These are phyloP conservation scores for Gallinago nigripennis DNA, from an alignment of 2,797 vertebrate species.

Conservation along the genomic window DNA sequence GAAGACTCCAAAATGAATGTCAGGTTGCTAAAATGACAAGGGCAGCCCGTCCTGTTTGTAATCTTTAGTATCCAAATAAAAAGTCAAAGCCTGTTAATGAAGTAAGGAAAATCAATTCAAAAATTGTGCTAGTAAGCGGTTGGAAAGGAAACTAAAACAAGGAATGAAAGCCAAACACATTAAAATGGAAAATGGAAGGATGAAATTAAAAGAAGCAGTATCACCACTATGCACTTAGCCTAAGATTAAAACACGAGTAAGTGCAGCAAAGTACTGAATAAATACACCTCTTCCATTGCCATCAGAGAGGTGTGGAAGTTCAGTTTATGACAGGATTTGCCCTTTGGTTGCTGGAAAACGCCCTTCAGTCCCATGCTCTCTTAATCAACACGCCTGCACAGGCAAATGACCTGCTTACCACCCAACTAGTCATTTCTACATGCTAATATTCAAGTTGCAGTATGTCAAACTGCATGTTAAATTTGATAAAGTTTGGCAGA, in stretches of 20 bases:
- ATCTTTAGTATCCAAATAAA: not conserved
- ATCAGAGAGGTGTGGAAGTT: not conserved
- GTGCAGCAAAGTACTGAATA: not conserved
- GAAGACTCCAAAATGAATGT: not conserved
- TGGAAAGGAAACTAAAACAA: not conserved
- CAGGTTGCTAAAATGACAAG: not conserved
- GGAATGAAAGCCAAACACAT: not conserved
- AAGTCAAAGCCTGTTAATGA: not conserved
- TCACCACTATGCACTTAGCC: not conserved
- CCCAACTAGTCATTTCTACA: not conserved
- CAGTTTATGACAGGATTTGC: not conserved
- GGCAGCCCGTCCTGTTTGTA: not conserved
- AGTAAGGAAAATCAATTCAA: not conserved
- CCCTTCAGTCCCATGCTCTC: not conserved
- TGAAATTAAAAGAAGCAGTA: not conserved
- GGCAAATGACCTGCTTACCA: not conserved
- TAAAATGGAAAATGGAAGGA: not conserved
- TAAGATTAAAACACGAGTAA: not conserved
- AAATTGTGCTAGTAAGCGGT: not conserved
- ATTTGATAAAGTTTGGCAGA: constrained; percentile 16
- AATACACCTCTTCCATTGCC: not conserved
- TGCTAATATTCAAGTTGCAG: not conserved
- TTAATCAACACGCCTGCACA: not conserved
- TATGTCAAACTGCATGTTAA: not conserved
- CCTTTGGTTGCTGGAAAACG: not conserved